Percentiles rank a stretch among this genome's conserved stretches.
phyloP scores from a whole-genome alignment of 2,888 invertebrate genomes.

The Octodonta nipae region DNA sequence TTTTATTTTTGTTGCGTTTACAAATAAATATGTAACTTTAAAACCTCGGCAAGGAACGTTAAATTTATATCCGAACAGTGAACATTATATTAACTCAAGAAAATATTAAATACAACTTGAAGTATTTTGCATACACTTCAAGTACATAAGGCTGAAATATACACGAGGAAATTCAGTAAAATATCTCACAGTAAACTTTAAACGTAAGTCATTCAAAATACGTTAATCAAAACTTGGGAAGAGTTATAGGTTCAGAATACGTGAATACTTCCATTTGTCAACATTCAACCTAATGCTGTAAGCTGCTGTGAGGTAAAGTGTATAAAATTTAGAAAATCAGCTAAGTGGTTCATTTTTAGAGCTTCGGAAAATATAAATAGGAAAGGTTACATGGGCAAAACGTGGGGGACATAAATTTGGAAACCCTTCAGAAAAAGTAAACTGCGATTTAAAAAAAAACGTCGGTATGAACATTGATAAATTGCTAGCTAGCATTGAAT shows the following conservation, averaged over 20 bases:
- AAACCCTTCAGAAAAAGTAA: too few species aligned
- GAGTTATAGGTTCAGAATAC: conserved; percentile 18
- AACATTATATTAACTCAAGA: too few species aligned
- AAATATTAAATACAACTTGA: too few species aligned
- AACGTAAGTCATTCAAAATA: conserved; percentile 19
- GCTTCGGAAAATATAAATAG: conserved; percentile 12
- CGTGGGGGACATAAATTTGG: conserved; percentile 11
- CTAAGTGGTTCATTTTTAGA: conserved; percentile 29
- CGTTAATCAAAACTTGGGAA: conserved; percentile 23
- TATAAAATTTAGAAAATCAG: conserved; percentile 19
- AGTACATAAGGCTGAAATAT: too few species aligned
- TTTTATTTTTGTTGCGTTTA: too few species aligned
- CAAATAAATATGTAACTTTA: too few species aligned
- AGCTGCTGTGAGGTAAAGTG: conserved; percentile 14
- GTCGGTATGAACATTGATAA: too few species aligned
- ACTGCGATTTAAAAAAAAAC: too few species aligned
- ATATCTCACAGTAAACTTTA: conserved; percentile 11
- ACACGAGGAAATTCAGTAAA: conserved; percentile 8
- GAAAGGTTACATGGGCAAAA: conserved; percentile 9
- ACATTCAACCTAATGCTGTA: conserved; percentile 16
- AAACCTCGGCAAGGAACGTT: too few species aligned
- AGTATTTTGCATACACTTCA: too few species aligned
- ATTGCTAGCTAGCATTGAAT: too few species aligned
- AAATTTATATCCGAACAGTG: too few species aligned
- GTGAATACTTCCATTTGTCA: conserved; percentile 20